Evolutionary conservation across 2,113 vertebrate species (phyloP).

Genomic region (Channa maculata): DNA sequence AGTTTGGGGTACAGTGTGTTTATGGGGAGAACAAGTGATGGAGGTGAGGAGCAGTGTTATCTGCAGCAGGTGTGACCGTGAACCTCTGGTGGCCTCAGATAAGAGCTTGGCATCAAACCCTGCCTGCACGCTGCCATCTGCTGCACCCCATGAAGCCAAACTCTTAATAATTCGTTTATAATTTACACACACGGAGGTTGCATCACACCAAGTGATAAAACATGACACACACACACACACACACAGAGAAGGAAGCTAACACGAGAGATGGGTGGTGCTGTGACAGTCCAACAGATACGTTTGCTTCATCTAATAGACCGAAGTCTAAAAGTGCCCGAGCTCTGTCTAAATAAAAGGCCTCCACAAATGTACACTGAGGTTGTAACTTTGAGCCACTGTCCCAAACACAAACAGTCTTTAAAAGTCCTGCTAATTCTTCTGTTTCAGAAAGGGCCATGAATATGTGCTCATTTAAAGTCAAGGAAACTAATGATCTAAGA

Average conservation of each 20-base stretch:
- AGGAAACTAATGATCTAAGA: no score
- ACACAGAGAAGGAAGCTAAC: background rate
- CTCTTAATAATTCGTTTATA: background rate
- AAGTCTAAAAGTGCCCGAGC: no score
- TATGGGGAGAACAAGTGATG: background rate
- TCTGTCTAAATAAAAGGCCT: no score
- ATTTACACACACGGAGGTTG: background rate
- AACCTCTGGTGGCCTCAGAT: slow-evolving; percentile 44
- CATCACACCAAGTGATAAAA: background rate
- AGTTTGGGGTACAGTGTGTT: background rate
- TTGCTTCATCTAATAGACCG: no score
- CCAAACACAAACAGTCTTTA: no score
- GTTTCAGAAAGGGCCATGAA: no score
- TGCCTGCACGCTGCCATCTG: background rate
- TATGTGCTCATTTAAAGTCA: no score
- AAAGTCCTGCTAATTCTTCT: no score
- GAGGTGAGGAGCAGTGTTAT: background rate
- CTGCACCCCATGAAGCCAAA: background rate
- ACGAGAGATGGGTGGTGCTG: background rate
- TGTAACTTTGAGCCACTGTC: no score
- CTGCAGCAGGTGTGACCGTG: background rate
- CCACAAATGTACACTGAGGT: no score
- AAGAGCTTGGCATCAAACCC: slow-evolving; percentile 20
- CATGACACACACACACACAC: background rate
- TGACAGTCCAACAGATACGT: background rate